A percentile compares a stretch with the other conserved stretches of the same genome.
Conservation (phyloP, 1,140 invertebrate genomes). For the Ditylenchus dipsaci region DNA sequence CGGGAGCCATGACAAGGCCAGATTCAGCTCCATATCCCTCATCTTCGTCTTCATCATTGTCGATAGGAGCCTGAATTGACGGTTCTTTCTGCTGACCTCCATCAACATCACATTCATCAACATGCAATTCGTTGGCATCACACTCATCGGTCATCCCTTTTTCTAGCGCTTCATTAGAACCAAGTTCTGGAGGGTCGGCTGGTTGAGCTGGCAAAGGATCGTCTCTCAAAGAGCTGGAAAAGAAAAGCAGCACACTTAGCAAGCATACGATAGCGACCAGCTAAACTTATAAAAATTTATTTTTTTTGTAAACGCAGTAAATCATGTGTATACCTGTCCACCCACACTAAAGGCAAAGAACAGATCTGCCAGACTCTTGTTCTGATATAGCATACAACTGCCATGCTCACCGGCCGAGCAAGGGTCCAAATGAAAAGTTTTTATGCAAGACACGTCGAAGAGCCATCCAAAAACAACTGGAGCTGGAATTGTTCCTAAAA, state of each 20-base stretch:
- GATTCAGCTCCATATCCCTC: neutral
- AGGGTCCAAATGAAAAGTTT: constrained; percentile 48
- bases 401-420: constrained; percentile 48
- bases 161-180: too few relatives aligned
- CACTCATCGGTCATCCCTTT: too few relatives aligned
- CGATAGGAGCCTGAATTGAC: neutral
- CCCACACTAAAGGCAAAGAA: constrained; percentile 53
- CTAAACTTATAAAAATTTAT: constrained; percentile 34
- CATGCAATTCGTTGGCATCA: too few relatives aligned
- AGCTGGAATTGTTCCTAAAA: constrained; percentile 47
- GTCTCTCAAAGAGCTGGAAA: constrained; percentile 39
- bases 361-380: constrained; percentile 53
- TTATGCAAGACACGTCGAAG: constrained; percentile 58
- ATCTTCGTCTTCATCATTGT: constrained; percentile 3
- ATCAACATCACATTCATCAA: too few relatives aligned
- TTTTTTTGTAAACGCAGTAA: constrained; percentile 12
- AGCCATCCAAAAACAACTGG: constrained; percentile 58
- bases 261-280: constrained; percentile 53
- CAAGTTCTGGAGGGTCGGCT: neutral
- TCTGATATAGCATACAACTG: constrained; percentile 55
- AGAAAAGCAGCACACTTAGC: constrained; percentile 48
- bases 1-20: too few relatives aligned
- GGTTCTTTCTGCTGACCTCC: neutral
- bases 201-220: constrained; percentile 37
- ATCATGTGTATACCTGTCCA: constrained; percentile 38